Evolutionary conservation across 2,797 vertebrate genomes (phyloP), one percentile per base, ranked within the genome.

Genomic region (Borostomias antarcticus): DNA sequence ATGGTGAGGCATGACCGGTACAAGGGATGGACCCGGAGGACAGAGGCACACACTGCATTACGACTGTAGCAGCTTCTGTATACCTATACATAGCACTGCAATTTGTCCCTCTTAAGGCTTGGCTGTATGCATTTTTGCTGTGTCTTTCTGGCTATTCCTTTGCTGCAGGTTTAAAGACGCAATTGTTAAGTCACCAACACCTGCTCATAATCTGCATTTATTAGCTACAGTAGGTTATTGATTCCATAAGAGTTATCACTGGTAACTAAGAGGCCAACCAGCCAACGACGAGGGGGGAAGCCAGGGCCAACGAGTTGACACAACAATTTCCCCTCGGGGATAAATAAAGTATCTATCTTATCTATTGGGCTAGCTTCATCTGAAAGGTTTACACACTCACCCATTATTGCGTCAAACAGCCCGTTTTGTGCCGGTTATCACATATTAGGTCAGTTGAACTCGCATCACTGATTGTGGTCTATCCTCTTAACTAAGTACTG

Each of bases 1-100:
- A 70, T 30, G 69, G 68, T 78, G 76, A 72, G 75, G 81, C 62
- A 77, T 79, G 76, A 75, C 62, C 65, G 66, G 82, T 75, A 69
- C 71, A 82, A 75, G 74, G 77, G 73, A 64, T 69, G 79, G 77
- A 85, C 73, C 78, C 80, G 77, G 73, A 76, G 78, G 72, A 80
- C 82, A 82, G 85, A 89, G 89, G 83, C 89, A 82, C 88, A 82
- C 83, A 81, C 85, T 84, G 89, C 89, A 84, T 91, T 86, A 87
- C 81, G 85, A 88, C 88, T 89, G 88, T 88, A 92, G 89, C 85
- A 64, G 85, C 84, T 88, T 90, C 86, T 88, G 90, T 90, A 88
- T 88, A 81, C 85, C 90, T 89, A 89, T 89, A 89, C 89, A 89
- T 87, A 90, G 85, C 91, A 86, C 87, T 91, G 90, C 91, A 90